Evolutionary conservation across 2,888 invertebrate species (phyloP).

Genomic region (Amphipoea lucens): DNA sequence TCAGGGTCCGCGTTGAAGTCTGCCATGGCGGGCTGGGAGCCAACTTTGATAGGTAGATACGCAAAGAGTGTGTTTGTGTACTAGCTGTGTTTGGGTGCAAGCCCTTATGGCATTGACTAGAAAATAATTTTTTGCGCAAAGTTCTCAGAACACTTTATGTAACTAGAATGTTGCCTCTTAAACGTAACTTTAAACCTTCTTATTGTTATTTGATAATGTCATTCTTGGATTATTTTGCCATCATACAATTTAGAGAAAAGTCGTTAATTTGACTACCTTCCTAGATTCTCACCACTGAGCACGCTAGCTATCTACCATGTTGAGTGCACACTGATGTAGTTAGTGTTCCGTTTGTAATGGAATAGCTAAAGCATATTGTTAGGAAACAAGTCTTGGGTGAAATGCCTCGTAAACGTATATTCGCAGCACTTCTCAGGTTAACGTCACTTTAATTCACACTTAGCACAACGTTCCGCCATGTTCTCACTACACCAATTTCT

Average conservation of each 20-base stretch:
- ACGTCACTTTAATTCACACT: constrained; percentile 22
- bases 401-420: neutral
- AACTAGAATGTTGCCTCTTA: neutral
- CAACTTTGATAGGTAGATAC: neutral
- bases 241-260: neutral
- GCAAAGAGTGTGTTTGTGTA: neutral
- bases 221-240: neutral
- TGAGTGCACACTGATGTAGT: neutral
- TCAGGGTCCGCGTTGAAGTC: constrained; percentile 55
- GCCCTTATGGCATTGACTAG: neutral
- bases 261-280: neutral
- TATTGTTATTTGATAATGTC: neutral
- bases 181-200: neutral
- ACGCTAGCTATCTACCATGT: neutral
- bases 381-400: too few relatives aligned
- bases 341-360: neutral
- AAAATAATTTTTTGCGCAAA: neutral
- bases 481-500: neutral
- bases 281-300: neutral
- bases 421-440: constrained; percentile 5
- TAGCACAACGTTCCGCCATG: neutral
- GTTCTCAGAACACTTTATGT: neutral
- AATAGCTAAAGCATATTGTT: neutral
- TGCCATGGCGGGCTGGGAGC: constrained; percentile 53
- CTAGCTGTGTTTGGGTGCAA: neutral